Percentiles rank a stretch among this genome's conserved stretches.
These are phyloP conservation scores for Synergus japonicus DNA, from an alignment of 2,888 invertebrate genomes.

Conservation along the genomic window DNA sequence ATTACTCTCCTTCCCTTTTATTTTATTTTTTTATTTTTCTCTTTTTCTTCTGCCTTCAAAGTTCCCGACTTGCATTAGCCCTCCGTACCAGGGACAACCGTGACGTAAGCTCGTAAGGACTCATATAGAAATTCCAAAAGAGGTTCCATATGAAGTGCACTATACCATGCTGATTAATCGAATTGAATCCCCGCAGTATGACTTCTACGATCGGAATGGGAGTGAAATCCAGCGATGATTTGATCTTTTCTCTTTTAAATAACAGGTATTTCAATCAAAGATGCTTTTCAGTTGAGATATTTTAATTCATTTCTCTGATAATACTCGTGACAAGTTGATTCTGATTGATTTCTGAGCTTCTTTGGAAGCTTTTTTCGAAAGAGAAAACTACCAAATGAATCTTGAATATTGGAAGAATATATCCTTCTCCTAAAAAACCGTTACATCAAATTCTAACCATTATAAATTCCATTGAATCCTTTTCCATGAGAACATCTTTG, in stretches of 20 bases:
- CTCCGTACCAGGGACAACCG: not conserved
- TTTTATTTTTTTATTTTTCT: not conserved
- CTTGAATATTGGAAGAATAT: no score
- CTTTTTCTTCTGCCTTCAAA: conserved; percentile 19
- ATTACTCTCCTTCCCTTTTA: conserved; percentile 29
- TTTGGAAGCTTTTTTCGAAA: no score
- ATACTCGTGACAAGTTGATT: no score
- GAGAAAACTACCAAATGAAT: no score
- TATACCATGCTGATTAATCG: not conserved
- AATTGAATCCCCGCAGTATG: not conserved
- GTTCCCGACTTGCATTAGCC: conserved; percentile 42
- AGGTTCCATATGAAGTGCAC: not conserved
- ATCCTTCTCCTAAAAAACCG: not conserved
- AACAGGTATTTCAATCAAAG: not conserved
- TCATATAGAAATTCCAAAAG: conserved; percentile 9
- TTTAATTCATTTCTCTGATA: no score
- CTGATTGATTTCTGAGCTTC: no score
- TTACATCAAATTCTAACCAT: not conserved
- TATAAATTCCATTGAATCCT: not conserved
- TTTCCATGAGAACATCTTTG: not conserved
- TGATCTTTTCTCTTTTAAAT: conserved; percentile 40
- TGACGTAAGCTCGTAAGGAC: conserved; percentile 22
- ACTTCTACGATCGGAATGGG: not conserved
- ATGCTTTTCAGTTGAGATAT: no score
- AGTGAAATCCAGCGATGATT: not conserved